Evolutionary conservation across 2,113 vertebrate genomes (phyloP), one percentile per base, ranked within the genome.

Genomic region (Thomomys bottae): DNA sequence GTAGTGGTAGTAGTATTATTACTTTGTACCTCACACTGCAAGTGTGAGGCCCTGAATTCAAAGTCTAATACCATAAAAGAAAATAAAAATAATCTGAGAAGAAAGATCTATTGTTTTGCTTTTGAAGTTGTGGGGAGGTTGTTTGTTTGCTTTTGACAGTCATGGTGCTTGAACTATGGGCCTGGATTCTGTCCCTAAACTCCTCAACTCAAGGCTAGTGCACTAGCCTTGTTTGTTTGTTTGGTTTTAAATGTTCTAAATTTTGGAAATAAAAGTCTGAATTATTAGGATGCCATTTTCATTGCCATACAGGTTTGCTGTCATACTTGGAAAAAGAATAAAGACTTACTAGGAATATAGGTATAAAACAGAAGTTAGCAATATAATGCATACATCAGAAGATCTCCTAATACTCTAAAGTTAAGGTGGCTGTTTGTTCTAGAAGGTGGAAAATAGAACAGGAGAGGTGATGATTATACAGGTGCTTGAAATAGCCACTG

Each of bases 361-460:
- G 15, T 34, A 1, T 78, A 40, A 93, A 88, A 7, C 57, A 72
- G 34, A 94, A 82, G 14, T 83, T 80, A 85, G n/a, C 34, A 72
- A 59, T 88, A 38, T 61, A 82, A n/a, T 30, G 71, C 61, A 21
- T 78, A 92, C 83, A 67, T 80, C 79, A 88, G 67, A 32, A 73
- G 57, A 78, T 72, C 70, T 66, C 38, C 64, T 81, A 84, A 38
- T 84, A 90, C 66, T 88, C 92, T 90, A 70, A 90, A 83, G 49
- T 77, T 79, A 87, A 89, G 64, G 49, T 63, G 73, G 66, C 18
- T 82, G 4, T 88, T 89, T 85, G 40, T 92, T 77, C 66, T 72
- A 83, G 59, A 84, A 95, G 88, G 93, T 95, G 84, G 63, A 87
- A 96, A 90, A 94, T 93, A 91, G 42, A 85, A 30, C 34, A 40